Evolutionary conservation across 2,797 vertebrate species (phyloP), one percentile per base, ranked within the genome.

Genomic region (Argyrosomus regius): DNA sequence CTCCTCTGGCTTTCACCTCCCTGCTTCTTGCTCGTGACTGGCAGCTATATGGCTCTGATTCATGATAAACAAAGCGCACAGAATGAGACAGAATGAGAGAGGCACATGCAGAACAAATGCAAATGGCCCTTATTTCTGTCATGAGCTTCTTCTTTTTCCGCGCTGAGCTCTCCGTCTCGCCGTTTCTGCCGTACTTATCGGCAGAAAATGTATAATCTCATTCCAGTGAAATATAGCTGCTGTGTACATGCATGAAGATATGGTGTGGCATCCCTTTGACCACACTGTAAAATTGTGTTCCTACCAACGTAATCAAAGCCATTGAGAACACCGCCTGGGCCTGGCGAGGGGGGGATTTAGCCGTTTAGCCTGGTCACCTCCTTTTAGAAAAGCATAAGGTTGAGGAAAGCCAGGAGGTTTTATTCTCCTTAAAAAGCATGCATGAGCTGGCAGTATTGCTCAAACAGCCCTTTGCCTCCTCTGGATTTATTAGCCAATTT

Each of bases 401-500:
- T 86, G 76, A 87, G 82, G 58, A 77, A 87, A 85, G 75, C 76
- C 66, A 69, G 82, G 74, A 77, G 87, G 71, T 96, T 96, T 96
- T 96, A 94, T 94, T 94, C 94, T 87, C 93, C 95, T 96, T 82
- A 86, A 92, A 91, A 89, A 89, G 87, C 88, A 89, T 95, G 97
- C 96, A 97, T 95, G 96, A 96, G 97, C 96, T 96, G 79, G 88
- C 95, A 89, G 93, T 82, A 92, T 93, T 94, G 95, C 97, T 97
- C 94, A 90, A 95, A 96, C 95, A 94, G 96, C 95, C 96, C 96
- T 96, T 95, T 96, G 94, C 96, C 97, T 96, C 93, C 96, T 95
- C 96, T 94, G 97, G 97, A 99, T 99, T 98, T 98, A 98, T 99
- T 97, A 98, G 97, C 95, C 97, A 99, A 98, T 99, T 98, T 98